phyloP scores from a whole-genome alignment of 2,888 invertebrate genomes.

The Calliopum simillimum region DNA sequence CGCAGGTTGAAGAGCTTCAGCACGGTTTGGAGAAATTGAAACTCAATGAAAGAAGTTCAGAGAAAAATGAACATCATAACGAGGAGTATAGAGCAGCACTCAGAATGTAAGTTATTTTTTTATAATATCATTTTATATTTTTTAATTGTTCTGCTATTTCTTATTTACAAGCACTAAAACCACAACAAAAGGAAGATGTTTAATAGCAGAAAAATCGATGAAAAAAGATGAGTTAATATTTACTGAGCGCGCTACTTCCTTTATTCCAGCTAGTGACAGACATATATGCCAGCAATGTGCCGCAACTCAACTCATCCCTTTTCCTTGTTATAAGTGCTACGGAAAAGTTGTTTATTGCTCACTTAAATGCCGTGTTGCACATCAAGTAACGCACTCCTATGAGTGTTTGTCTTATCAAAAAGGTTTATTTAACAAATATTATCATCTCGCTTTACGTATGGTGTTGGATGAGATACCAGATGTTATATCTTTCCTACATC shows the following conservation, averaged over 20 bases:
- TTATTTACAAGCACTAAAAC: too few relatives aligned
- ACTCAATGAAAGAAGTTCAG: too few relatives aligned
- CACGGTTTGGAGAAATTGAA: slow-evolving; percentile 35
- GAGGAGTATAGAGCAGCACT: too few relatives aligned
- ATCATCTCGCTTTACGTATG: slow-evolving; percentile 80
- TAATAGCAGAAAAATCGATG: slow-evolving; percentile 71
- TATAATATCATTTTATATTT: too few relatives aligned
- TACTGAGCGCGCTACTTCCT: slow-evolving; percentile 83
- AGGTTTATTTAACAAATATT: slow-evolving; percentile 77
- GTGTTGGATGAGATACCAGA: slow-evolving; percentile 70
- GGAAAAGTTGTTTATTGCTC: slow-evolving; percentile 76
- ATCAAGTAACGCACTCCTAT: slow-evolving; percentile 74
- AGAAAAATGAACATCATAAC: too few relatives aligned
- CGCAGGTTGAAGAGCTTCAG: too few relatives aligned
- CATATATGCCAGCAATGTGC: slow-evolving; percentile 82
- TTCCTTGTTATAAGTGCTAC: slow-evolving; percentile 78
- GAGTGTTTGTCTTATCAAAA: slow-evolving; percentile 77
- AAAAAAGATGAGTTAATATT: slow-evolving; percentile 80
- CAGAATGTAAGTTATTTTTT: too few relatives aligned
- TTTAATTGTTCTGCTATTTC: too few relatives aligned
- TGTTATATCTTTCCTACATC: slow-evolving; percentile 46
- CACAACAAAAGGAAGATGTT: too few relatives aligned
- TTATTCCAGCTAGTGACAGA: slow-evolving; percentile 74
- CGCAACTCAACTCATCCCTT: slow-evolving; percentile 69
- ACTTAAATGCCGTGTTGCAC: slow-evolving; percentile 71